Conservation (phyloP, 2,113 vertebrate species). For the Triplophysa rosa region DNA sequence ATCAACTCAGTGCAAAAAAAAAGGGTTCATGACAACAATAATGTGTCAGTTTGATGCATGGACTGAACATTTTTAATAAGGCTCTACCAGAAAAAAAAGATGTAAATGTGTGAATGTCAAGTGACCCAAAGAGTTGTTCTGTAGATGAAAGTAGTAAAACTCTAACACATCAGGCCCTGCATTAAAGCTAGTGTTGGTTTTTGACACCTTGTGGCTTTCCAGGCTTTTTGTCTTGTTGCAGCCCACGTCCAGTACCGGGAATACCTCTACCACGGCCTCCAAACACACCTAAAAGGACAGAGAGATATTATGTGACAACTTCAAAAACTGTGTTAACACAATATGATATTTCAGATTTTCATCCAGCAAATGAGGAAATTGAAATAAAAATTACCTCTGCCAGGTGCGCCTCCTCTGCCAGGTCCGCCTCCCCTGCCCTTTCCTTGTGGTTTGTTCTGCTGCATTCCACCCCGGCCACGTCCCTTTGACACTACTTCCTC, state of each 20-base stretch:
- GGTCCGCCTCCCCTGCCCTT: constrained; percentile 84
- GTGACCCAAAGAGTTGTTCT: not conserved
- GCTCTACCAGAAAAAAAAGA: not conserved
- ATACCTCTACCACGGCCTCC: constrained; percentile 88
- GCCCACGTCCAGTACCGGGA: constrained; percentile 78
- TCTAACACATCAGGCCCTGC: constrained; percentile 20
- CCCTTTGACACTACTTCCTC: constrained; percentile 95
- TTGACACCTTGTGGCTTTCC: constrained; percentile 86
- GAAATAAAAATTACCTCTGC: constrained; percentile 15
- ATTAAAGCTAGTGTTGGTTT: constrained; percentile 77
- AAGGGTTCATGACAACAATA: not conserved
- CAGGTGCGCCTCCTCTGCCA: constrained; percentile 74
- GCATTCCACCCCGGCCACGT: constrained; percentile 86
- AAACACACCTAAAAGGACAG: constrained; percentile 81
- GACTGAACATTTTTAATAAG: not conserved
- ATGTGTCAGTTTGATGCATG: not conserved
- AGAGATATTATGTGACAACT: not conserved
- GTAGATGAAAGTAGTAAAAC: not conserved
- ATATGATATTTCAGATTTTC: no score
- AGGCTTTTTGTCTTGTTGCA: constrained; percentile 85
- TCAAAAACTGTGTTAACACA: not conserved
- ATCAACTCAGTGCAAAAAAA: constrained; percentile 21
- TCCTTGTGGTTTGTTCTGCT: constrained; percentile 95
- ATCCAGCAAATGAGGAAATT: no score
- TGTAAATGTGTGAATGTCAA: not conserved